These are phyloP conservation scores for Calliopum simillimum DNA, from an alignment of 2,888 invertebrate genomes.

Conservation along the genomic window DNA sequence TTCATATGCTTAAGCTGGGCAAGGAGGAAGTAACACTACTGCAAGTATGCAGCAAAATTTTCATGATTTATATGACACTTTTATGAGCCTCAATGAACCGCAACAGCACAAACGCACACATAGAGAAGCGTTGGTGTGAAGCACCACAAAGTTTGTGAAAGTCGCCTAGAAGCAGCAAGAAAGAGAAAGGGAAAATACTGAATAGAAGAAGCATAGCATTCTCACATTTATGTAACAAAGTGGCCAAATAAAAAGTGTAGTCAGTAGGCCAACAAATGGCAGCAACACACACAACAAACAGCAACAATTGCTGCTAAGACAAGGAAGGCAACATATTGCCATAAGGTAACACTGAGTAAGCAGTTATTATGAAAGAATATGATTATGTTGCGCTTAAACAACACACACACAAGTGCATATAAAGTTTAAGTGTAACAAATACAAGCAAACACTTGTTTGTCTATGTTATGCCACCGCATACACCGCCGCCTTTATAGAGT, in stretches of 20 bases:
- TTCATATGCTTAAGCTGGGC: background rate
- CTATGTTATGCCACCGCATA: no score
- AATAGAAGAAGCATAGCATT: no score
- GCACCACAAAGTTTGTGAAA: no score
- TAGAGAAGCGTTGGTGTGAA: background rate
- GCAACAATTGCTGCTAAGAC: background rate
- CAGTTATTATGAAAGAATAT: no score
- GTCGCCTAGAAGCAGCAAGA: background rate
- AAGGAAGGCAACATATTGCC: background rate
- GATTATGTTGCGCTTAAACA: no score
- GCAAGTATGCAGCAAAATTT: background rate
- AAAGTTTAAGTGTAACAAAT: no score
- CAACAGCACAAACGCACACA: background rate
- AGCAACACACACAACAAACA: background rate
- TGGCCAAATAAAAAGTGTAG: no score
- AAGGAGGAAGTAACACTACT: background rate
- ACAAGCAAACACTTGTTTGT: no score
- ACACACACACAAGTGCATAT: no score
- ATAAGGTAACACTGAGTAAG: background rate
- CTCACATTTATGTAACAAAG: no score
- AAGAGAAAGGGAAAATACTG: background rate
- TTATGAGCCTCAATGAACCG: constrained; percentile 1
- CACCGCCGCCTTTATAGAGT: no score
- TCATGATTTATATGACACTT: constrained; percentile 6
- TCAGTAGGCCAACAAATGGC: background rate